Percentiles rank a stretch among this genome's conserved stretches.
phyloP scores from a whole-genome alignment of 2,113 vertebrate genomes.

The Porphyrio hochstetteri region DNA sequence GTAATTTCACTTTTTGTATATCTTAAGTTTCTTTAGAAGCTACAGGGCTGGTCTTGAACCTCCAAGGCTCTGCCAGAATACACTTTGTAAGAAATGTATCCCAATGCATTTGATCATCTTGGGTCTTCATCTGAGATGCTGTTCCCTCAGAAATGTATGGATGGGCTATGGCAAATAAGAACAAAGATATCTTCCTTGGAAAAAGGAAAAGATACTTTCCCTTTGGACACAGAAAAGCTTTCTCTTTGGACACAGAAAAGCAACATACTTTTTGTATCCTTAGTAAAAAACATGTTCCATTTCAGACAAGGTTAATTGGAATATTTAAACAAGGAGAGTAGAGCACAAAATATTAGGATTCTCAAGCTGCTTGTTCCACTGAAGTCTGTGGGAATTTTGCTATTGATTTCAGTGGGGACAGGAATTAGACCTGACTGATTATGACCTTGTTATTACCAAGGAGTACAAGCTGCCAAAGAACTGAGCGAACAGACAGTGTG shows the following conservation, averaged over 20 bases:
- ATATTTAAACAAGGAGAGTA: background rate
- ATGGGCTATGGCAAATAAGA: background rate
- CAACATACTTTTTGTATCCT: background rate
- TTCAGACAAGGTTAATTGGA: background rate
- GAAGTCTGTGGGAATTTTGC: background rate
- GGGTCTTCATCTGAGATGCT: background rate
- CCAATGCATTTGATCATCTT: background rate
- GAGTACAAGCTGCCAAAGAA: background rate
- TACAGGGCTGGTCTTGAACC: background rate
- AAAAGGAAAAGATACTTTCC: background rate
- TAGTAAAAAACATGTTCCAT: background rate
- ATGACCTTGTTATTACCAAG: background rate
- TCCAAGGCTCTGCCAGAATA: background rate
- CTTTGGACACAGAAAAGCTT: background rate
- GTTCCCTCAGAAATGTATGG: background rate
- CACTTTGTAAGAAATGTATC: background rate
- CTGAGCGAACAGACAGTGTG: background rate
- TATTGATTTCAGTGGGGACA: background rate
- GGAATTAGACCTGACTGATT: background rate
- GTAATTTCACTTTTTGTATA: background rate
- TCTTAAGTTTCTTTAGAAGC: background rate
- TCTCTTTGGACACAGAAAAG: background rate
- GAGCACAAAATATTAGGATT: background rate
- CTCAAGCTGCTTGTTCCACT: background rate
- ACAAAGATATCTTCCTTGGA: background rate